Conservation (phyloP, 1,140 invertebrate species). For the Pomacea maculata region DNA sequence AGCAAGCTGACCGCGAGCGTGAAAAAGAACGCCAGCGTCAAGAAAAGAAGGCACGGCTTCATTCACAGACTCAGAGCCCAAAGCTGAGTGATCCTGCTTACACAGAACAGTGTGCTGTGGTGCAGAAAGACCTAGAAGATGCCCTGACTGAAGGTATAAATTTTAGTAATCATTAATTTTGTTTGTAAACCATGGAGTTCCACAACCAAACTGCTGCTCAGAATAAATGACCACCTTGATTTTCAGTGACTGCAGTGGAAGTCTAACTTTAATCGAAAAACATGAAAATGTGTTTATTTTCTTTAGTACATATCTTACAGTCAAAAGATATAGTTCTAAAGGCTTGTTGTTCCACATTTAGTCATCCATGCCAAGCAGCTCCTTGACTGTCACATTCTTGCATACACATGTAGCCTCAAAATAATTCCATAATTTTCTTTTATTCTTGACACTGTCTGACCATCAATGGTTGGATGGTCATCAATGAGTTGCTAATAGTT, state of each 20-base stretch:
- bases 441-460: too few relatives aligned
- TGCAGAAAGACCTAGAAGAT: slow-evolving; percentile 82
- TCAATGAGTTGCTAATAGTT: neutral
- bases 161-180: neutral
- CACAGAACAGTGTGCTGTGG: slow-evolving; percentile 77
- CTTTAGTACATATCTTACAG: too few relatives aligned
- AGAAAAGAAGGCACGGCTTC: slow-evolving; percentile 68
- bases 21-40: slow-evolving; percentile 78
- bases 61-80: slow-evolving; percentile 77
- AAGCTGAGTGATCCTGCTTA: slow-evolving; percentile 84
- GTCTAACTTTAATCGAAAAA: too few relatives aligned
- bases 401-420: too few relatives aligned
- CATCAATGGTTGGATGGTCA: neutral
- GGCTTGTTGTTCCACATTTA: too few relatives aligned
- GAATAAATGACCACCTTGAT: neutral
- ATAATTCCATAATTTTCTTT: too few relatives aligned
- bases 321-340: too few relatives aligned
- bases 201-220: too few relatives aligned
- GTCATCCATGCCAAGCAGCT: too few relatives aligned
- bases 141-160: slow-evolving; percentile 70
- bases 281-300: too few relatives aligned
- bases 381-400: too few relatives aligned
- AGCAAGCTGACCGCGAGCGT: slow-evolving; percentile 79
- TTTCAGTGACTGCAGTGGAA: neutral
- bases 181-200: neutral